Evolutionary conservation across 2,888 invertebrate species (phyloP), one percentile per base, ranked within the genome.

Genomic region (Orthosia cruda): DNA sequence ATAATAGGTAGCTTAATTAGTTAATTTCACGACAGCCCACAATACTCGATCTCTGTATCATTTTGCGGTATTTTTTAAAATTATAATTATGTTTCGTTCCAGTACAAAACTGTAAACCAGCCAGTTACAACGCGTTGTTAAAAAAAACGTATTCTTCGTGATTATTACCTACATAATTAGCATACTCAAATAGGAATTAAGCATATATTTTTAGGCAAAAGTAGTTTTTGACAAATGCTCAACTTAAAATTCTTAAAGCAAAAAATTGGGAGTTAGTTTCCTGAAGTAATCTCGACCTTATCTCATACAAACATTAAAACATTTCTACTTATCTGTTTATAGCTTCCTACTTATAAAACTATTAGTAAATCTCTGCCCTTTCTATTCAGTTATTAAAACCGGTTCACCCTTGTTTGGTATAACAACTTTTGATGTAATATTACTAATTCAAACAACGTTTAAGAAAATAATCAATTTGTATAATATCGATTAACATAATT

Each of bases 21-120:
- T 71, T 49, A 49, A 71, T 71, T 71, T 49, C 16, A 71, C 18
- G 55, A 54, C 26, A 54, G 20, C 12, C 4, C 55, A n/a, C 18
- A 71, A 40, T n/a, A 45, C 23, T 18, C 5, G 23, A 15, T n/a
- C 1, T 15, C 2, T n/a, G 59, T 11, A 4, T 11, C 3, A 40
- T 40, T 65, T 23, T 26, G 45, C 45, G 16, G n/a, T 3, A 26
- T 47, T 23, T 64, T 50, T 50, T 26, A 26, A 26, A n/a, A 26
- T 26, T 64, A n/a, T 49, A 26, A n/a, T 50, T 49, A 18, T 15
- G 11, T 26, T 26, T 26, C n/a, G 15, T 23, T 18, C 13, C 47
- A 47, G 23, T 18, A 16, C 3, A 47, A 62, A 26, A 26, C 26
- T 26, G 26, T 26, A 26, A 26, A 26, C 26, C 26, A 26, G 26